Evolutionary conservation across 2,113 vertebrate genomes (phyloP), one percentile per base, ranked within the genome.

Genomic region (Chitala chitala): DNA sequence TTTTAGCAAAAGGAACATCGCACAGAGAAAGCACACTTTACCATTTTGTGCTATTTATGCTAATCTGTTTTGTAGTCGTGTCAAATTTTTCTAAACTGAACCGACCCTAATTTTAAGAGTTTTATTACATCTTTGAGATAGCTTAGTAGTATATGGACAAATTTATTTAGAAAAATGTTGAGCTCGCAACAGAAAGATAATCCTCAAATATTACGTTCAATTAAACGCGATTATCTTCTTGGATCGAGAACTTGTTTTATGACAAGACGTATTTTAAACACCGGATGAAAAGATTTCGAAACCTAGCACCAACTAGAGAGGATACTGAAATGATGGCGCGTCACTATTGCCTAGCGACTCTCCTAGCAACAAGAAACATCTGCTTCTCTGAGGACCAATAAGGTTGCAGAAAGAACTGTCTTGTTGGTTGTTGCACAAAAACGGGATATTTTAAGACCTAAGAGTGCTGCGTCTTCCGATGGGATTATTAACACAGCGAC

Each of bases 321-420:
- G 77, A 73, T 76, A 74, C 72, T 75, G 79, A 81, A 84, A 79
- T 76, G 79, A 69, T 79, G 77, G 72, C 55, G 82, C 89, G 84
- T 90, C 90, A 88, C 79, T 77, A 55, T 84, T 71, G 78, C 92
- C 82, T 86, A 91, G 91, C 89, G 91, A 86, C 92, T 87, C 92
- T 91, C 95, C 90, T 94, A 94, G 94, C 94, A 94, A 96, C 94
- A 86, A 82, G 87, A 86, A 90, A 93, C 91, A 94, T 92, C 92
- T 92, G 92, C 92, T 90, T 92, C 90, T 86, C 81, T 64, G 82
- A 81, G 90, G 91, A 91, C 95, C 94, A 95, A 95, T 96, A 84
- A 86, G 89, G 78, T 84, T 77, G 46, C 80, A 83, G 83, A 76
- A 78, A 38, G 87, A 87, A 86, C 87, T 85, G 87, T 85, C 86